Conservation (phyloP, 2,113 vertebrate genomes). For the Lathamus discolor region DNA sequence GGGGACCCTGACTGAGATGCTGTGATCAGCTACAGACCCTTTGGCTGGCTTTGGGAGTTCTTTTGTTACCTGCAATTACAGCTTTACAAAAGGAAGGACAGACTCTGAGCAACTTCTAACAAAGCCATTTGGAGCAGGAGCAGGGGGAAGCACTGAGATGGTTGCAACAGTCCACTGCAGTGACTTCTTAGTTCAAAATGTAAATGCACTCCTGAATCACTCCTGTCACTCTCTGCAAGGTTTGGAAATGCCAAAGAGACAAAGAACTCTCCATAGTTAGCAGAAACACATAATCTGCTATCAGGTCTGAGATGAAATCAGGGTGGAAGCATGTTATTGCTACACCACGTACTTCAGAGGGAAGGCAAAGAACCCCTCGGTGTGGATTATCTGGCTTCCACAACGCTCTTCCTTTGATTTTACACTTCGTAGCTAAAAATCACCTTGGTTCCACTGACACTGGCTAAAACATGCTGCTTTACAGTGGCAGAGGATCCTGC, state of each 20-base stretch:
- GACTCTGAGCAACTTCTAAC: not conserved
- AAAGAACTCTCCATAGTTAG: accelerated
- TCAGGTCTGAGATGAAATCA: not conserved
- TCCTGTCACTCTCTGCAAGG: not conserved
- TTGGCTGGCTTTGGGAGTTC: not conserved
- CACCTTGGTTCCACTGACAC: not conserved
- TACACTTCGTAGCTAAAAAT: not conserved
- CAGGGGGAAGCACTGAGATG: not conserved
- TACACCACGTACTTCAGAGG: not conserved
- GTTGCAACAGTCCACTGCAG: not conserved
- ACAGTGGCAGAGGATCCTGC: not conserved
- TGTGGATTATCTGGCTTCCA: not conserved
- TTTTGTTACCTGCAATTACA: not conserved
- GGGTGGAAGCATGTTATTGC: accelerated
- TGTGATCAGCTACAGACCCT: not conserved
- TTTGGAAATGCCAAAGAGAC: not conserved
- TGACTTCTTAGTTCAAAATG: not conserved
- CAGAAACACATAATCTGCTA: not conserved
- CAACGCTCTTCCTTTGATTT: not conserved
- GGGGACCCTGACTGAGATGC: not conserved
- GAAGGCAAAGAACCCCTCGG: not conserved
- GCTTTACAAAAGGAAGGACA: not conserved
- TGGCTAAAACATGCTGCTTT: not conserved
- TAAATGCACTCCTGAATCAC: not conserved
- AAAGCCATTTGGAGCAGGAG: not conserved